Percentiles rank a stretch among this genome's conserved stretches.
These are phyloP conservation scores for Phasia obesa DNA, from an alignment of 2,888 invertebrate species.

Conservation along the genomic window DNA sequence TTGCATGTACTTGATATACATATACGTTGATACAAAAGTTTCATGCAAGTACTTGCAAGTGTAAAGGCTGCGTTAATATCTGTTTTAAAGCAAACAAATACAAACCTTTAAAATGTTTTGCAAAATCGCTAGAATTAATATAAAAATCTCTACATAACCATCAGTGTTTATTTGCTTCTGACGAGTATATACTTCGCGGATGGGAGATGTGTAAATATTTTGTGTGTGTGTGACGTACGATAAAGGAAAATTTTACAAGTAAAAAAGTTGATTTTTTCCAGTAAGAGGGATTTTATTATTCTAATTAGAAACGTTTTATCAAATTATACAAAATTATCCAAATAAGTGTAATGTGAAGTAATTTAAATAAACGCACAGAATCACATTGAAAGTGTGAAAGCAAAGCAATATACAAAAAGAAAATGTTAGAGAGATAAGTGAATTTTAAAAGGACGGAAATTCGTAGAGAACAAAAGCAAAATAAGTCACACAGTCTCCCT, in stretches of 20 bases:
- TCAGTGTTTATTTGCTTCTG: conserved; percentile 47
- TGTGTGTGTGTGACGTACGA: conserved; percentile 62
- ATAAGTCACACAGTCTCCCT: conserved; percentile 31
- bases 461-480: conserved; percentile 42
- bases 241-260: conserved; percentile 43
- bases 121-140: background rate
- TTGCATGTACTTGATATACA: too few relatives aligned
- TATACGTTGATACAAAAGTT: too few relatives aligned
- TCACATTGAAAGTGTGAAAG: conserved; percentile 17
- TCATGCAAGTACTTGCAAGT: too few relatives aligned
- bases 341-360: conserved; percentile 39
- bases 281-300: conserved; percentile 50
- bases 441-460: conserved; percentile 23
- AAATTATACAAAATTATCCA: conserved; percentile 31
- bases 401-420: conserved; percentile 45
- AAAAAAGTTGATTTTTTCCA: conserved; percentile 33
- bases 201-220: conserved; percentile 59
- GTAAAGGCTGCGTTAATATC: background rate
- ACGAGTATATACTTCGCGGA: conserved; percentile 45
- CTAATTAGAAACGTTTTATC: conserved; percentile 43
- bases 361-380: conserved; percentile 15
- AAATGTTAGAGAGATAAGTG: conserved; percentile 58
- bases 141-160: conserved; percentile 24
- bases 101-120: background rate
- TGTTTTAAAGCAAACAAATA: background rate